Percentiles rank a stretch among this genome's conserved stretches.
phyloP scores from a whole-genome alignment of 1,140 invertebrate species.

The Drosophila pruinosa region DNA sequence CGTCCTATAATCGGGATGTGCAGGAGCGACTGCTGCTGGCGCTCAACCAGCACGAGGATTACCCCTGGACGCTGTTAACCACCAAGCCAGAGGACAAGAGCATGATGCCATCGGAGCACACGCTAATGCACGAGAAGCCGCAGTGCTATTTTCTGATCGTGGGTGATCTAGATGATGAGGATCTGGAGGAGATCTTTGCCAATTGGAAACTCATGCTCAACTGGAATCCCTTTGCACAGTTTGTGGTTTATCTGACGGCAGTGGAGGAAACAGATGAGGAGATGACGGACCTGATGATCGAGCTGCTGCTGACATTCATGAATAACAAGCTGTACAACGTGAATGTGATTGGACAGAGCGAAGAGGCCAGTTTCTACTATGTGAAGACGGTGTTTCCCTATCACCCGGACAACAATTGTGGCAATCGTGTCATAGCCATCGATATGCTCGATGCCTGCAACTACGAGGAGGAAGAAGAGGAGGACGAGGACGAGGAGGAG shows the following conservation, averaged over 20 bases:
- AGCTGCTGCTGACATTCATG: constrained; percentile 68
- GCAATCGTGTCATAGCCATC: constrained; percentile 72
- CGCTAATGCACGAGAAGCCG: constrained; percentile 62
- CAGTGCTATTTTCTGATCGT: constrained; percentile 74
- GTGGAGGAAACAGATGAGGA: constrained; percentile 76
- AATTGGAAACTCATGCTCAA: constrained; percentile 68
- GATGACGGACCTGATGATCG: constrained; percentile 77
- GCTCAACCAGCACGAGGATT: constrained; percentile 20
- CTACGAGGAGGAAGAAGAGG: constrained; percentile 32
- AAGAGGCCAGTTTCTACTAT: constrained; percentile 62
- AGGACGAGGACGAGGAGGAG: constrained; percentile 17
- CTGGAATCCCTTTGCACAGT: constrained; percentile 79
- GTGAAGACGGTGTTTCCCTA: constrained; percentile 73
- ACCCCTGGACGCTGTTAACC: constrained; percentile 59
- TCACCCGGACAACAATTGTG: constrained; percentile 78
- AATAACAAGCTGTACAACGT: constrained; percentile 76
- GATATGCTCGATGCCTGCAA: constrained; percentile 70
- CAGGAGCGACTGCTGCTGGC: constrained; percentile 53
- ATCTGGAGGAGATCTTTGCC: constrained; percentile 59
- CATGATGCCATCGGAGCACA: background rate
- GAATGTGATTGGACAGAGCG: constrained; percentile 73
- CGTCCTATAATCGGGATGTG: constrained; percentile 30
- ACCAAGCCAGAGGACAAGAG: constrained; percentile 19
- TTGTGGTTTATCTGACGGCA: constrained; percentile 66
- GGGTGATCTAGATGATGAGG: constrained; percentile 67